Evolutionary conservation across 2,113 vertebrate species (phyloP), one percentile per base, ranked within the genome.

Genomic region (Centropristis striata): DNA sequence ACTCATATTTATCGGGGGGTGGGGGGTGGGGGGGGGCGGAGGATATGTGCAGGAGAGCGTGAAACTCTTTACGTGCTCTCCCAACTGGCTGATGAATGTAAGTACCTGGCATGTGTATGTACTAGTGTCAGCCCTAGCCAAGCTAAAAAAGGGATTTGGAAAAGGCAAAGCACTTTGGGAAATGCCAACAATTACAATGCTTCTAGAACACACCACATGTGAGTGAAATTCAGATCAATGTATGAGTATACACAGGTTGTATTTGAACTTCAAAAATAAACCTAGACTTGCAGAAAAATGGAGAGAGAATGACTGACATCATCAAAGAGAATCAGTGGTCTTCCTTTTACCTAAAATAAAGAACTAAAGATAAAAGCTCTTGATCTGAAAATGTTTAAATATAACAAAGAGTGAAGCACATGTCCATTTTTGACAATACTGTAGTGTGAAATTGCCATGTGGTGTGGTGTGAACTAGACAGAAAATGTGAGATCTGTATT

Each of bases 211-310:
- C 32, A 32, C 32, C 32, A n/a, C n/a, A 32, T 32, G 32, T 32
- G 32, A 32, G 32, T 32, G 32, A 32, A 3, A 32, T 32, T 32
- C 32, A 32, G 6, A 36, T 9, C 11, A 16, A 54, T 27, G n/a
- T 23, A 61, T 49, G 32, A 39, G 32, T 46, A 59, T 37, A 64
- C 21, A 63, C n/a, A 36, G 23, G 63, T n/a, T 42, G 32, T 27
- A 60, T 79, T 71, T 76, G 59, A 71, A 67, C 21, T 55, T 50
- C 16, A 54, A 41, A 50, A 78, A 49, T 49, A 69, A 32, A 37
- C 21, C 47, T 14, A 4, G 32, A 28, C 18, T 59, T 67, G 60
- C 41, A 16, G 32, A 64, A 49, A 60, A 50, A 28, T 11, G 18
- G n/a, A 51, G 32, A 37, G 14, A 18, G 20, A 47, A 21, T 51